phyloP scores from a whole-genome alignment of 2,888 invertebrate species.

The Chaetogeoica ovagalla region DNA sequence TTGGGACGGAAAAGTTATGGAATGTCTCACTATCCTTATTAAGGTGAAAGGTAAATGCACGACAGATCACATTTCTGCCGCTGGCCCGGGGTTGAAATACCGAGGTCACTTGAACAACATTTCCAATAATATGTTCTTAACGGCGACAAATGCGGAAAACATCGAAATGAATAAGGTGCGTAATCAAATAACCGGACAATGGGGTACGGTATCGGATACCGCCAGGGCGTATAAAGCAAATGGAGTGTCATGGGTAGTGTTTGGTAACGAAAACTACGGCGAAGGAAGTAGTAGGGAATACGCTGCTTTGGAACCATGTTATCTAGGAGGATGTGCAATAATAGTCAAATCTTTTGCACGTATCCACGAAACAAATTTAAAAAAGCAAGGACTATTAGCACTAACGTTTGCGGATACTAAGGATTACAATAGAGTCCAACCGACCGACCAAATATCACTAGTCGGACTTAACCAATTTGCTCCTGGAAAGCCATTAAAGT shows the following conservation, averaged over 20 bases:
- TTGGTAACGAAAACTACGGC: no score
- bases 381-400: conserved; percentile 97
- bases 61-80: no score
- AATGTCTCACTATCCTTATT: no score
- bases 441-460: conserved; percentile 81
- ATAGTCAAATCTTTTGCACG: conserved; percentile 99
- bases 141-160: conserved; percentile 88
- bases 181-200: conserved; percentile 79
- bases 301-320: no score
- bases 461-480: conserved; percentile 79
- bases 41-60: no score
- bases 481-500: no score
- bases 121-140: conserved; percentile 98
- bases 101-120: conserved; percentile 99
- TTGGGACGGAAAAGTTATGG: no score
- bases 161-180: conserved; percentile 89
- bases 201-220: conserved; percentile 90
- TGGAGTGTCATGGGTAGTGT: no score
- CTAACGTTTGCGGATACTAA: conserved; percentile 89
- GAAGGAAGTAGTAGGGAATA: no score
- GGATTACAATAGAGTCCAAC: conserved; percentile 95
- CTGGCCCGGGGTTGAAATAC: no score
- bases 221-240: conserved; percentile 95
- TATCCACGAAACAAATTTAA: conserved; percentile 98
- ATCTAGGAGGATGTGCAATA: no score